These are phyloP conservation scores for Eublepharis macularius DNA, from an alignment of 2,113 vertebrate species.

Conservation along the genomic window DNA sequence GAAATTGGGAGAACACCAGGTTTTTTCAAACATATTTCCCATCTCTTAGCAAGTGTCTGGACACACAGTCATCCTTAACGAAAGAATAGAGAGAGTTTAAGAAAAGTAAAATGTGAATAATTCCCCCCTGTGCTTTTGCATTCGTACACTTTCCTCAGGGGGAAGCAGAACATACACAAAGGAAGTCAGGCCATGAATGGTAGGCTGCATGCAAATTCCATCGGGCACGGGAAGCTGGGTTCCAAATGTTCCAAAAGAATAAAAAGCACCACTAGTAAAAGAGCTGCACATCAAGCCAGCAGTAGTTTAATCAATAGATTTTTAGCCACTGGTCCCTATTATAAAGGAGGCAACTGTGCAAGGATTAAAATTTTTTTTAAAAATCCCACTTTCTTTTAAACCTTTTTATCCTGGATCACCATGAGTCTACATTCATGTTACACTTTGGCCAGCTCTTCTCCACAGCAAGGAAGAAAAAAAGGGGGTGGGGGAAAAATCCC, in stretches of 20 bases:
- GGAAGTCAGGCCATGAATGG: not conserved
- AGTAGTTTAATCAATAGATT: not conserved
- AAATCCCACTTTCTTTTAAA: not conserved
- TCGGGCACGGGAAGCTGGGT: not conserved
- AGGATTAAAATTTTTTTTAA: not conserved
- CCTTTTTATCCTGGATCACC: not conserved
- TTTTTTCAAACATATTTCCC: too few relatives aligned
- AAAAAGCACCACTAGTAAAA: not conserved
- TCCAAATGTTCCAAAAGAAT: not conserved
- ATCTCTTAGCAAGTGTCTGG: not conserved
- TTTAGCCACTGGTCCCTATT: not conserved
- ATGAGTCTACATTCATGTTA: not conserved
- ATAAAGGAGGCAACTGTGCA: not conserved
- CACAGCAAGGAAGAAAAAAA: too few relatives aligned
- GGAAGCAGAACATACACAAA: not conserved
- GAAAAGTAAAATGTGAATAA: not conserved
- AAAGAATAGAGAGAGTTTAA: not conserved
- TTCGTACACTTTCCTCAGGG: not conserved
- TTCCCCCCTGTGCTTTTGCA: not conserved
- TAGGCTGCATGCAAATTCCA: not conserved
- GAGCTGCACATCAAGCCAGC: not conserved
- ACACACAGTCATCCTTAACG: not conserved
- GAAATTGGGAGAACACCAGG: too few relatives aligned
- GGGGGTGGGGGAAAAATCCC: too few relatives aligned
- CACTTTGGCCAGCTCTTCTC: not conserved